Base-by-base conservation (phyloP, 2,888 invertebrate genomes). In the Meiosimyza decipiens region DNA sequence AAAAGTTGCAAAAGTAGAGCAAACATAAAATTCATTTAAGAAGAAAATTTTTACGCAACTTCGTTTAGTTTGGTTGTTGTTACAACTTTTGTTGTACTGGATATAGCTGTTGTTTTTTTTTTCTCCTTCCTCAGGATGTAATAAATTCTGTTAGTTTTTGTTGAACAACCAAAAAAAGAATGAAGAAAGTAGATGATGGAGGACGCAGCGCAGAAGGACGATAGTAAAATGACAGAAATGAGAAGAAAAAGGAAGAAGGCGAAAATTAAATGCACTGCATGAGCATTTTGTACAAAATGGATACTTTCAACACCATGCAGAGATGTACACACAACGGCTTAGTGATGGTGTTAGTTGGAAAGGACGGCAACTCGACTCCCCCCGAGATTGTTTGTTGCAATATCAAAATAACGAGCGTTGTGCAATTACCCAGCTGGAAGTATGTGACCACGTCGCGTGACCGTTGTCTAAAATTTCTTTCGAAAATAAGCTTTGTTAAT, bases 11-110 rank as follows among this genome's bases (percentile, higher is more conserved):
- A 67, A 74, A 72, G 57, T 71, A 54, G 71, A 71, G 69, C 71
- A 69, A 72, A 72, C 71, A 72, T 69, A 71, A 74, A 74, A 74
- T 72, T 74, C 71, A 74, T 74, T 74, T 74, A 71, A 71, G 73
- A 74, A 68, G 71, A 51, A 73, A 71, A 65, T 70, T 74, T 66
- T 72, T 66, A 72, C 70, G 74, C 74, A 74, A 70, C 69, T 74
- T 74, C 64, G 73, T 65, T 71, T 54, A 22, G 18, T 40, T 6
- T 40, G 59, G 51, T 71, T 50, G 49, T 16, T 54, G 50, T 15
- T 18, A n/a, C 18, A 16, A 18, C 50, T 15, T 59, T 57, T 18
- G 22, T 59, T 33, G 2, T 50, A 57, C 28, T 28, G 3, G 55
- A 57, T 40, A 51, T 52, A 54, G 62, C 54, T 60, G 54, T 67